A percentile compares a stretch with the other conserved stretches of the same genome.
Evolutionary conservation across 2,113 vertebrate species (phyloP).

Genomic region (Nannospalax galili): DNA sequence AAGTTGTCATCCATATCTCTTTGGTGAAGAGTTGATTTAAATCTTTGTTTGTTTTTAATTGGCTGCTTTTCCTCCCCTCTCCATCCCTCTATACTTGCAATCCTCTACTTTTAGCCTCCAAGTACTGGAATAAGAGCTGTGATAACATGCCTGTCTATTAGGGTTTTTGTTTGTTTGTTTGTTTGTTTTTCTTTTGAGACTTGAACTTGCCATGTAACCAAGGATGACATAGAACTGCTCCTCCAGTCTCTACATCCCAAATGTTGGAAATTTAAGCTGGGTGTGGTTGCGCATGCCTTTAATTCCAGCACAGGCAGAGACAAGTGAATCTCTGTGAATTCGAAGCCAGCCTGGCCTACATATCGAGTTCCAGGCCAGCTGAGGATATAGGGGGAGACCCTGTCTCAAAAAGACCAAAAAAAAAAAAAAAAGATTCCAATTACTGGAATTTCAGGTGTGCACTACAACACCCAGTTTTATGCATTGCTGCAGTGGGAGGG

Average conservation of each 20-base stretch:
- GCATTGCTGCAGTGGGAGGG: background rate
- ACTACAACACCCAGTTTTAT: no score
- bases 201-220: background rate
- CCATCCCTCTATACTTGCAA: background rate
- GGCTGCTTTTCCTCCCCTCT: background rate
- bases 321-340: no score
- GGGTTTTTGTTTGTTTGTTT: background rate
- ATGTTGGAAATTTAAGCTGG: no score
- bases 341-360: no score
- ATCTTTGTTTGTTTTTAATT: background rate
- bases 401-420: no score
- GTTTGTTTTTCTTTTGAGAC: background rate
- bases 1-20: no score
- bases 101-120: background rate
- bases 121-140: background rate
- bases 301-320: no score
- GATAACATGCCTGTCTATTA: background rate
- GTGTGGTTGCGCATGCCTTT: no score
- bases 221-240: background rate
- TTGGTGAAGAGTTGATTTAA: background rate
- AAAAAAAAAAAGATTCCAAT: no score
- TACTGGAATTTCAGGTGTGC: background rate
- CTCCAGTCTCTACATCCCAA: background rate
- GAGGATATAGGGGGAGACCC: no score
- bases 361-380: no score